Conservation (phyloP, 2,888 invertebrate genomes). For the Caenorhabditis panamensis region DNA sequence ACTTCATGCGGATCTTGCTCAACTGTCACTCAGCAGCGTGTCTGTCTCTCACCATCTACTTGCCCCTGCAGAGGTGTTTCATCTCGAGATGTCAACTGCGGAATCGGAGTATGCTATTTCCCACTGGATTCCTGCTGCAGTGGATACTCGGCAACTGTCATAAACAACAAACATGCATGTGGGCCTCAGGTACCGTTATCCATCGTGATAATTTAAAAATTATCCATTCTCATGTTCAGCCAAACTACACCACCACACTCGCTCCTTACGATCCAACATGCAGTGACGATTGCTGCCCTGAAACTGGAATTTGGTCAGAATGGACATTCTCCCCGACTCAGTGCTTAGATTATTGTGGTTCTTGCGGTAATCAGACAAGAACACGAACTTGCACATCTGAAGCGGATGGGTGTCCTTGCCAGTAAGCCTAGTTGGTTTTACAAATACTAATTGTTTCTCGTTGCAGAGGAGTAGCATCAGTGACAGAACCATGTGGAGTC, state of each 20-base stretch:
- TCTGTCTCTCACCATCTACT: slow-evolving; percentile 40
- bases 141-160: slow-evolving; percentile 54
- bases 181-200: slow-evolving; percentile 59
- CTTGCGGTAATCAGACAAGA: slow-evolving; percentile 64
- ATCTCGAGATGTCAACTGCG: slow-evolving; percentile 58
- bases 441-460: background rate
- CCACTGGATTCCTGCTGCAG: slow-evolving; percentile 63
- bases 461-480: slow-evolving; percentile 58
- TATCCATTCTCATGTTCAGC: slow-evolving; percentile 16
- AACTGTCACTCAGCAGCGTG: slow-evolving; percentile 44
- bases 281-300: slow-evolving; percentile 50
- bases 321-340: slow-evolving; percentile 52
- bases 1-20: slow-evolving; percentile 67
- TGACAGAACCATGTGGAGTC: slow-evolving; percentile 51
- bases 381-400: slow-evolving; percentile 65
- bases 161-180: slow-evolving; percentile 51
- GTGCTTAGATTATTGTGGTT: slow-evolving; percentile 69
- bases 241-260: slow-evolving; percentile 47
- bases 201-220: background rate
- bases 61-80: slow-evolving; percentile 63
- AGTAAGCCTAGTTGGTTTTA: slow-evolving; percentile 31
- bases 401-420: slow-evolving; percentile 69
- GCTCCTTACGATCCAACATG: slow-evolving; percentile 54
- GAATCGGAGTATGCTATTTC: slow-evolving; percentile 66
- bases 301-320: slow-evolving; percentile 68